These are phyloP conservation scores for Pedetes capensis DNA, from an alignment of 2,113 vertebrate genomes.

Conservation along the genomic window DNA sequence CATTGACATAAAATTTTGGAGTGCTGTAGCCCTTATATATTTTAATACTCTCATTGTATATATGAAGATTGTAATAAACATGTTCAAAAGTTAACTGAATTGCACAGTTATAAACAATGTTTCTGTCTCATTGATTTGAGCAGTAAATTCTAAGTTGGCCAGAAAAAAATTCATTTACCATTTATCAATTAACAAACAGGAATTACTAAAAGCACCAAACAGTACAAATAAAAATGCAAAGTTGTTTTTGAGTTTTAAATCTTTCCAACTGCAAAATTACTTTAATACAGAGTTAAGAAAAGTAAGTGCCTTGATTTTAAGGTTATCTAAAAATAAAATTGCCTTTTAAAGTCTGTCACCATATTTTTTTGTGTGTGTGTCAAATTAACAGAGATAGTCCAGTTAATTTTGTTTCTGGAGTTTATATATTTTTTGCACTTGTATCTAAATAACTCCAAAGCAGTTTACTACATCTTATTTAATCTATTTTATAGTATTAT, in stretches of 20 bases:
- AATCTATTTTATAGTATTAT: not conserved
- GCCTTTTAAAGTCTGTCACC: conserved; percentile 56
- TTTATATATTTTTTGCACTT: not conserved
- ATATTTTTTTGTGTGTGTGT: conserved; percentile 57
- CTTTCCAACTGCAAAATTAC: conserved; percentile 63
- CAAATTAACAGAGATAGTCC: not conserved
- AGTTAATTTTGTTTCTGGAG: conserved; percentile 53
- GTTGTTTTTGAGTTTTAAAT: conserved; percentile 55
- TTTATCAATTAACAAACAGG: conserved; percentile 21
- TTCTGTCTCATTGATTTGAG: conserved; percentile 62
- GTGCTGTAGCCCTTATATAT: not conserved
- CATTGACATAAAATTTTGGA: not conserved
- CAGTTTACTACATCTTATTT: not conserved
- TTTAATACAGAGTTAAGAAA: conserved; percentile 69
- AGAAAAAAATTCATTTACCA: conserved; percentile 50
- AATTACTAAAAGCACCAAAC: conserved; percentile 39
- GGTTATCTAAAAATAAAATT: conserved; percentile 65
- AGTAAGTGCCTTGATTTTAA: conserved; percentile 64
- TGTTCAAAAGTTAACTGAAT: conserved; percentile 62
- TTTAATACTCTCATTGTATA: not conserved
- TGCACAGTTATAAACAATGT: conserved; percentile 8
- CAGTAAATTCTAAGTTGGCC: conserved; percentile 2
- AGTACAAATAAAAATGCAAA: conserved; percentile 28
- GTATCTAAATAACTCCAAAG: not conserved
- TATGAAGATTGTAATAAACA: conserved; percentile 29